Percentiles rank a stretch among this genome's conserved stretches.
Conservation (phyloP, 1,140 invertebrate genomes). For the Arctopsyche grandis region DNA sequence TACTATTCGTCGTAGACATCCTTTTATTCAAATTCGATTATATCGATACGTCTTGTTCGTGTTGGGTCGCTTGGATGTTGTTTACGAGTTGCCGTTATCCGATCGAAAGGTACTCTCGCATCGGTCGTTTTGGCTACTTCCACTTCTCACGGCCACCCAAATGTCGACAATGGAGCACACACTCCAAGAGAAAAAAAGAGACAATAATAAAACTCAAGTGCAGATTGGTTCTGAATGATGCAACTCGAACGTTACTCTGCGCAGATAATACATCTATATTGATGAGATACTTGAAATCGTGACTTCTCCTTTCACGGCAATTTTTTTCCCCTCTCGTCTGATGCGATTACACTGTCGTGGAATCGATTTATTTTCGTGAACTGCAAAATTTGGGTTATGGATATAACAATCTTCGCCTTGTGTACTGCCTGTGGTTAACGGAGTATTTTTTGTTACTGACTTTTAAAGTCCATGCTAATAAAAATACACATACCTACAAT, state of each 20-base stretch:
- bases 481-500: too few species aligned
- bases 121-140: neutral
- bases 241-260: constrained; percentile 1
- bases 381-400: neutral
- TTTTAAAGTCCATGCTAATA: too few species aligned
- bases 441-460: too few species aligned
- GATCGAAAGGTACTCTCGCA: neutral
- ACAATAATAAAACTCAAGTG: constrained; percentile 4
- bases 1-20: neutral
- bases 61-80: neutral
- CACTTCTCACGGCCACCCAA: neutral
- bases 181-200: neutral
- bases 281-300: constrained; percentile 31
- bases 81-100: constrained; percentile 6
- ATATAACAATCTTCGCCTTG: neutral
- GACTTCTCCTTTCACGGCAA: constrained; percentile 23
- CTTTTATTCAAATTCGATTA: neutral
- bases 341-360: constrained; percentile 17
- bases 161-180: too few species aligned
- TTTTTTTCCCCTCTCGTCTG: constrained; percentile 18
- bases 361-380: constrained; percentile 8
- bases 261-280: neutral
- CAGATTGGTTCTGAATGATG: constrained; percentile 8
- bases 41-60: neutral
- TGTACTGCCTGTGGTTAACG: neutral